Base-by-base conservation (phyloP, 2,888 invertebrate genomes). In the Tortricodes alternella region DNA sequence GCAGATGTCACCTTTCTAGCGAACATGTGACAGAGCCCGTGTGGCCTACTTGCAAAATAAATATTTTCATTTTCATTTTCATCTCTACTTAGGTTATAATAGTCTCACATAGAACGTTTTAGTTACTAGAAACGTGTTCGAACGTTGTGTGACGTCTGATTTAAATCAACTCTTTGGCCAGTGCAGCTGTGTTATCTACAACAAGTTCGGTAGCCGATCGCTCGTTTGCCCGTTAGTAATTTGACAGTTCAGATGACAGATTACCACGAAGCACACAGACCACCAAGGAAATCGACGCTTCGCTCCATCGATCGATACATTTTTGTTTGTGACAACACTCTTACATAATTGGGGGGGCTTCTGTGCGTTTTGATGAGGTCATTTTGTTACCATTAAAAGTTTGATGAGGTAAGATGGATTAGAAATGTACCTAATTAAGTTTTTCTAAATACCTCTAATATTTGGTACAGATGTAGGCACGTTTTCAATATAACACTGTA, bases 221-320 rank as follows among this genome's bases (percentile, higher is more conserved):
- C 73, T 82, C 89, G 88, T 76, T 78, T 88, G 81, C 78, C 89
- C 88, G 89, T 90, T 89, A 91, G 89, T 90, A 90, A 90, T 90
- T 90, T 91, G 90, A 90, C 90, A 90, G 89, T 78, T 80, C 83
- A 83, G 86, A 90, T 91, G 90, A 91, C 90, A 90, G 90, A 90
- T 90, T 89, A 89, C 86, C 80, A 79, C 74, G 69, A 70, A 72
- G 70, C 70, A 64, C 67, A 59, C 71, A 77, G 90, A 89, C 90
- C 90, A 90, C 90, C 90, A 78, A 73, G 78, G 78, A 82, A 80
- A 85, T 81, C 83, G 85, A 85, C 85, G 78, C 79, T 75, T 69
- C 76, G 68, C 68, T 74, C 72, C 74, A 74, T 76, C 78, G 73
- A 72, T 65, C 73, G 72, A 76, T 80, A 80, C 78, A 77, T 81